Evolutionary conservation across 1,140 invertebrate species (phyloP), one percentile per base, ranked within the genome.

Genomic region (Neodiprion fabricii): DNA sequence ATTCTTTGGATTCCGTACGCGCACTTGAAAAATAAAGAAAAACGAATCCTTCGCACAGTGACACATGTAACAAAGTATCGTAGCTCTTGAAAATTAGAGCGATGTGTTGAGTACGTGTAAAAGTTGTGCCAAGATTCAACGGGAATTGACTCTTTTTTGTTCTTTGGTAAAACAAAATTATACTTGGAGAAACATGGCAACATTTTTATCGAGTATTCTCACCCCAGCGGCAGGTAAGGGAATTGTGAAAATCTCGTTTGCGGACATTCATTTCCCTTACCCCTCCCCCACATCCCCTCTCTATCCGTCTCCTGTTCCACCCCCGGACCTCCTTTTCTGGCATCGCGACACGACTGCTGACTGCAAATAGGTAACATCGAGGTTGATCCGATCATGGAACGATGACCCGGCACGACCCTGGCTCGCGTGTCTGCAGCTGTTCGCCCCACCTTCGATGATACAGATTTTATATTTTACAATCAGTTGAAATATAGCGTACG

Each of bases 291-390:
- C 4, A 7, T 0, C 53, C 9, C 11, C 53, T 61, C 11, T 61
- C n/a, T 61, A 0, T 14, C 53, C 53, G 11, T 17, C 53, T 61
- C 28, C 28, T 17, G 53, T 9, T 61, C 53, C n/a, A 12, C 9
- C 53, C 53, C 53, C 53, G 53, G 28, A 40, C 28, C 28, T 17
- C 53, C 53, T 61, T 61, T 17, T 14, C 11, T 17, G 53, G 53
- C 53, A 61, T 61, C 53, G 53, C 53, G 53, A 61, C 53, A 61
- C 53, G 53, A 61, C 53, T 61, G 53, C 53, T 61, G 5, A 61
- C 53, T 61, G 53, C 53, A 61, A 61, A 61, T 61, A 61, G 53
- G 28, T 12, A 17, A 14, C 53, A 61, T 61, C 53, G 11, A 61
- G 53, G 8, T 61, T 17, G 53, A 61, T 61, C 53, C 8, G 53